A percentile compares a stretch with the other conserved stretches of the same genome.
Conservation (phyloP, 2,797 vertebrate species). For the Spheniscus humboldti region DNA sequence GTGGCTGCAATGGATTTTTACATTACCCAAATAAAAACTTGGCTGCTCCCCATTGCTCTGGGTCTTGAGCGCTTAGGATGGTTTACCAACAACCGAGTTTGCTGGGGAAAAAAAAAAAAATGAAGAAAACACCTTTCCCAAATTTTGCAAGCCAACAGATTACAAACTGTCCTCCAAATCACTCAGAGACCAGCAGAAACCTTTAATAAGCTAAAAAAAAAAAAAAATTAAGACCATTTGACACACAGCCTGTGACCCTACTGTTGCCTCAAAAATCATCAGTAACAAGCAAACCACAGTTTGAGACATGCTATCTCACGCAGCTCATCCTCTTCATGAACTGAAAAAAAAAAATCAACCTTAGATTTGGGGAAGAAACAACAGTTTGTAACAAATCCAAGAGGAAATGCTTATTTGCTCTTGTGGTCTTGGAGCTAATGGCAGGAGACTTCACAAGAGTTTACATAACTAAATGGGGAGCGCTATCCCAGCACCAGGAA, state of each 20-base stretch:
- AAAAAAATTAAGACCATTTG: background rate
- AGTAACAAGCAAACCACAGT: background rate
- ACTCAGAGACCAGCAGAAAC: background rate
- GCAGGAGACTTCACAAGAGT: background rate
- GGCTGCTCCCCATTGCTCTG: background rate
- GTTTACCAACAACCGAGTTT: background rate
- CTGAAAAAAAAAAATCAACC: background rate
- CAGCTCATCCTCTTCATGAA: background rate
- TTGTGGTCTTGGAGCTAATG: background rate
- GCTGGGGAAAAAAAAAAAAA: background rate
- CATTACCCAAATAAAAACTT: background rate
- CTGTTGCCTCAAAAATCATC: background rate
- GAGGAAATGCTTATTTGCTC: background rate
- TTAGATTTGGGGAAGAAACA: background rate
- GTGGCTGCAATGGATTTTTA: background rate
- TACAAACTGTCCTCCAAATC: background rate
- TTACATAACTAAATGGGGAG: background rate
- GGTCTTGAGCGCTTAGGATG: background rate
- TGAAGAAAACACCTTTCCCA: background rate
- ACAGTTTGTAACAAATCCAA: background rate
- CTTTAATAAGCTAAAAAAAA: background rate
- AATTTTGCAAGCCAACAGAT: background rate
- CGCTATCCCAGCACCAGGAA: background rate
- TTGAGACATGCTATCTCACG: background rate
- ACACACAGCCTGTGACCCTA: background rate